Percentiles rank a stretch among this genome's conserved stretches.
These are phyloP conservation scores for Lagopus leucura DNA, from an alignment of 2,113 vertebrate species.

Conservation along the genomic window DNA sequence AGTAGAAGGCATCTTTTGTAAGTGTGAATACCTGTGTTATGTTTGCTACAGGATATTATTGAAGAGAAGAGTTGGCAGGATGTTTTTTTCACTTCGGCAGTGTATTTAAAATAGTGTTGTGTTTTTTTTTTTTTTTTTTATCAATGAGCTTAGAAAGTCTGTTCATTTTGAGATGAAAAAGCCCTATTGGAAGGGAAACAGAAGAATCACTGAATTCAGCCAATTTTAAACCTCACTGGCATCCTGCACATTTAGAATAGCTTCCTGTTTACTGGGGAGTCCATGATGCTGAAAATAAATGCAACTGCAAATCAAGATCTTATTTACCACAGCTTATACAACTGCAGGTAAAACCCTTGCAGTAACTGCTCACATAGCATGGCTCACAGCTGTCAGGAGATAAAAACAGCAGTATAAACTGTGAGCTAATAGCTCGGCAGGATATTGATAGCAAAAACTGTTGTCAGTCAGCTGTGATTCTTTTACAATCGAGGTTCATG, in stretches of 20 bases:
- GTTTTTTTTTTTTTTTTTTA: background rate
- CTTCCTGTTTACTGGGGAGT: background rate
- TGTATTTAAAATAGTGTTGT: background rate
- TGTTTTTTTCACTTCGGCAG: background rate
- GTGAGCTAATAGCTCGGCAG: background rate
- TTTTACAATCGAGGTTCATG: accelerated
- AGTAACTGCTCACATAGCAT: background rate
- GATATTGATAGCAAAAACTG: background rate
- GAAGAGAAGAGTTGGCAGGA: background rate
- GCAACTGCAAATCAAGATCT: background rate
- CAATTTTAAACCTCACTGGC: background rate
- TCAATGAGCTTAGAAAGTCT: background rate
- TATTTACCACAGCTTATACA: background rate
- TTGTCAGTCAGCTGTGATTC: background rate
- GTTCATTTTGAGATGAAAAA: background rate
- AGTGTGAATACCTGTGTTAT: background rate
- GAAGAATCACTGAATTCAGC: background rate
- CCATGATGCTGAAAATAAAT: background rate
- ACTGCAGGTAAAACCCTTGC: background rate
- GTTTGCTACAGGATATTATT: background rate
- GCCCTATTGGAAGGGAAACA: background rate
- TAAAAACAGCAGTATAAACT: background rate
- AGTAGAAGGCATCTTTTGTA: background rate
- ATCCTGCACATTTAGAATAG: background rate
- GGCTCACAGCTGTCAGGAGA: background rate